Conservation (phyloP, 2,888 invertebrate species). For the Aspidiotus destructor region DNA sequence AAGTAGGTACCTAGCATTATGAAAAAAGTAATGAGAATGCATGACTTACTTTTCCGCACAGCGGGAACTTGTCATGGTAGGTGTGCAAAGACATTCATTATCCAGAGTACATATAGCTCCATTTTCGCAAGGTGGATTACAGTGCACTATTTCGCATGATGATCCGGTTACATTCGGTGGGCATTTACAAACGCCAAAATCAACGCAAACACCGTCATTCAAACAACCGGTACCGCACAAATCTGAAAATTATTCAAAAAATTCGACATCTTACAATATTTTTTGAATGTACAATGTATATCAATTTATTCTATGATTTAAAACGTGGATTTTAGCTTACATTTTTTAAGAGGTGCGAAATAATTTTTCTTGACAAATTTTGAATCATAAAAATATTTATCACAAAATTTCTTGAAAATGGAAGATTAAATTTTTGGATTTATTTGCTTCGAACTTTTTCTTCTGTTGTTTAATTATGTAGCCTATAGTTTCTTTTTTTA, state of each 20-base stretch:
- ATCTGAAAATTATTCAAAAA: slow-evolving; percentile 38
- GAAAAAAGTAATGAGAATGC: slow-evolving; percentile 2
- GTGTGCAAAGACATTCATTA: slow-evolving; percentile 44
- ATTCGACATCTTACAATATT: not conserved
- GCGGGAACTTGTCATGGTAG: slow-evolving; percentile 40
- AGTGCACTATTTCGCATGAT: slow-evolving; percentile 40
- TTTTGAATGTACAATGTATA: no score
- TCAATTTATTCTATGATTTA: no score
- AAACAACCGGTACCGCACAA: slow-evolving; percentile 43
- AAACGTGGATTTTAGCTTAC: no score
- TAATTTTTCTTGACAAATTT: no score
- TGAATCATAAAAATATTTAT: no score
- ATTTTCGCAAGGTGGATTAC: slow-evolving; percentile 44
- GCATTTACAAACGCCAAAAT: slow-evolving; percentile 44
- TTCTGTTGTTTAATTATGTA: no score
- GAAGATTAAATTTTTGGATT: no score
- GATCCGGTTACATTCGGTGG: slow-evolving; percentile 41
- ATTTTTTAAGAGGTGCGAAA: no score
- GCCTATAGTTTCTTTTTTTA: no score
- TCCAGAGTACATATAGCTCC: slow-evolving; percentile 44
- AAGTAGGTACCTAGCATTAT: no score
- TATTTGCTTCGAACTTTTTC: no score
- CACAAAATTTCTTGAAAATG: no score
- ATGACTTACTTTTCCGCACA: slow-evolving; percentile 40
- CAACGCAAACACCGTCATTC: slow-evolving; percentile 44